A percentile compares a stretch with the other conserved stretches of the same genome.
phyloP scores from a whole-genome alignment of 2,113 vertebrate genomes.

The Bubo bubo region DNA sequence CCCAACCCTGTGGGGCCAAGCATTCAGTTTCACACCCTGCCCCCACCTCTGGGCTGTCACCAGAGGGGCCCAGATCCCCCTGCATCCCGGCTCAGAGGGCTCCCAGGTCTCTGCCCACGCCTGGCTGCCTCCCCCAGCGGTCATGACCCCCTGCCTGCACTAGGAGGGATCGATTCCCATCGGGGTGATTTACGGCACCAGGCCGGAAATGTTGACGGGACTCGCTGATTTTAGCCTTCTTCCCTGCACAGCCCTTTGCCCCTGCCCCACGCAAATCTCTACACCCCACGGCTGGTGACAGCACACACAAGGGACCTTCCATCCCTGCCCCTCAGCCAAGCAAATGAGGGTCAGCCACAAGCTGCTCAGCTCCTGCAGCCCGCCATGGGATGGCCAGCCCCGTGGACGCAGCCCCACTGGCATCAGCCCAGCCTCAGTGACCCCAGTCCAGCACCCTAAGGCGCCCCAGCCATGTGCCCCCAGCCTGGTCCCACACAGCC shows the following conservation, averaged over 20 bases:
- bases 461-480: accelerated
- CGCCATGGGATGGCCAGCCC: too few species aligned
- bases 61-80: not conserved
- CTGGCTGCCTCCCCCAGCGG: not conserved
- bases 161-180: not conserved
- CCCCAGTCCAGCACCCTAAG: not conserved
- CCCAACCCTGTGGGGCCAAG: accelerated
- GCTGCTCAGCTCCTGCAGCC: not conserved
- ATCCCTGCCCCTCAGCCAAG: not conserved
- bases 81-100: accelerated
- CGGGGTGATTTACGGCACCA: not conserved
- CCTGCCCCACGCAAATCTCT: not conserved
- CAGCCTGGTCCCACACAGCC: not conserved
- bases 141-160: accelerated
- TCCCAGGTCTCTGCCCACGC: not conserved
- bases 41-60: not conserved
- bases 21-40: not conserved
- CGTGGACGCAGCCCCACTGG: not conserved
- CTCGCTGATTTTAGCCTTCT: not conserved
- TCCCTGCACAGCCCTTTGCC: not conserved
- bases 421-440: too few species aligned
- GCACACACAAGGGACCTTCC: not conserved
- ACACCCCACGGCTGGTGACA: accelerated
- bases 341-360: not conserved
- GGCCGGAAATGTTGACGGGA: accelerated